Evolutionary conservation across 2,888 invertebrate species (phyloP), one percentile per base, ranked within the genome.

Genomic region (Hyalella azteca): DNA sequence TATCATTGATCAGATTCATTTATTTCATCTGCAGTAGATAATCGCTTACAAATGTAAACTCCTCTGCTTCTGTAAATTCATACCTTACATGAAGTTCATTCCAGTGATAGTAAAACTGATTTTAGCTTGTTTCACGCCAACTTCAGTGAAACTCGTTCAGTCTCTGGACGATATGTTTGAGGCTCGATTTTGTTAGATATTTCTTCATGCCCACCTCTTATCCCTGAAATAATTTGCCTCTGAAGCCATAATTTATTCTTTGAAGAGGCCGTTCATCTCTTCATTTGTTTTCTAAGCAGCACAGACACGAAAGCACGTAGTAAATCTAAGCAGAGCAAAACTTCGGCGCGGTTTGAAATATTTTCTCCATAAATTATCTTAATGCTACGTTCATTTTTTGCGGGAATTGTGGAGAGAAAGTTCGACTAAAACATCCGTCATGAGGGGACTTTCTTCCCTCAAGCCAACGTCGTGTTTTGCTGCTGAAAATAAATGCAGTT

Each of bases 331-430:
- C 19, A 36, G 36, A 29, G 7, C 29, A 66, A 66, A 60, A 66
- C 29, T 66, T 66, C 19, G 9, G 66, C 36, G 36, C 66, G 66
- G 5, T 36, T 22, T 66, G 66, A 66, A 66, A 66, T 32, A 66
- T 66, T 66, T 66, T 66, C 66, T 66, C 36, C 66, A 66, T 66
- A 66, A 66, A 66, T 66, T 36, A 7, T 36, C 66, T 66, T 66
- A 66, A 66, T 66, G 66, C 9, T 66, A 19, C 66, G 36, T 66
- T 29, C 66, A 66, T 66, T 66, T 66, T 59, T 66, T 36, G 66
- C 19, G 4, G 36, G 22, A 19, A 36, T n/a, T 9, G 66, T 36
- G 7, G 36, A 36, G 36, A 29, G 66, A 7, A 36, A 54, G 36
- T 36, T 66, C 36, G 66, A 19, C 4, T 29, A 22, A 66, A 66